Evolutionary conservation across 2,113 vertebrate genomes (phyloP).

Genomic region (Rhinolophus sinicus): DNA sequence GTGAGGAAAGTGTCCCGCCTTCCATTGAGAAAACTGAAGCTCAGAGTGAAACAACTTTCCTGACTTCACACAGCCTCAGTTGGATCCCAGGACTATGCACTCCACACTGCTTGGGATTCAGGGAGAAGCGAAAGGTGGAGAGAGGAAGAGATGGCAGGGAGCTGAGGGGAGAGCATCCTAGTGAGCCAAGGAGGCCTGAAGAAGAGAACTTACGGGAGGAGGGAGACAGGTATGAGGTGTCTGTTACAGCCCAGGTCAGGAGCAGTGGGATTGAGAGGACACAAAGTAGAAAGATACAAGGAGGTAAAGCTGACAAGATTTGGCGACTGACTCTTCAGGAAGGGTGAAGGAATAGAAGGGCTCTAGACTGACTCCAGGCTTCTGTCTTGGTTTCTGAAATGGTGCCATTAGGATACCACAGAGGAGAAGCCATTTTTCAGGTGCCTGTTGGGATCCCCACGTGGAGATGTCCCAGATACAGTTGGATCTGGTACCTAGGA

Average conservation of each 20-base stretch:
- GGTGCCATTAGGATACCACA: neutral
- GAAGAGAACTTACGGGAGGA: neutral
- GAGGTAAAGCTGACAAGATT: neutral
- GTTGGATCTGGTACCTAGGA: neutral
- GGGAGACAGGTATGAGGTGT: neutral
- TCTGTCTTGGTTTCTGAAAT: neutral
- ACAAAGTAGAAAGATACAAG: neutral
- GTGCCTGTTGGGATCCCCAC: neutral
- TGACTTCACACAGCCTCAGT: neutral
- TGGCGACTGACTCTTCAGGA: neutral
- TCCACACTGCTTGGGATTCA: neutral
- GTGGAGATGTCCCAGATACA: neutral
- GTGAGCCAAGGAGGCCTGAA: neutral
- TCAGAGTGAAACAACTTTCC: slow-evolving; percentile 51
- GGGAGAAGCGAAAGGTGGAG: neutral
- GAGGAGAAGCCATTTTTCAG: neutral
- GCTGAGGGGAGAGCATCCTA: neutral
- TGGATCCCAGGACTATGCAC: neutral
- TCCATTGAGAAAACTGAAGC: slow-evolving; percentile 65
- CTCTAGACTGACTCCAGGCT: neutral
- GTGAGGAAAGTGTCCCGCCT: slow-evolving; percentile 59
- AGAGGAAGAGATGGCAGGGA: slow-evolving; percentile 4
- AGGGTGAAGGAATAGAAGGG: neutral
- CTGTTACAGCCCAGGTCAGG: neutral
- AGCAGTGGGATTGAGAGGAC: neutral